Base-by-base conservation (phyloP, 1,140 invertebrate species). In the Anthonomus grandis region DNA sequence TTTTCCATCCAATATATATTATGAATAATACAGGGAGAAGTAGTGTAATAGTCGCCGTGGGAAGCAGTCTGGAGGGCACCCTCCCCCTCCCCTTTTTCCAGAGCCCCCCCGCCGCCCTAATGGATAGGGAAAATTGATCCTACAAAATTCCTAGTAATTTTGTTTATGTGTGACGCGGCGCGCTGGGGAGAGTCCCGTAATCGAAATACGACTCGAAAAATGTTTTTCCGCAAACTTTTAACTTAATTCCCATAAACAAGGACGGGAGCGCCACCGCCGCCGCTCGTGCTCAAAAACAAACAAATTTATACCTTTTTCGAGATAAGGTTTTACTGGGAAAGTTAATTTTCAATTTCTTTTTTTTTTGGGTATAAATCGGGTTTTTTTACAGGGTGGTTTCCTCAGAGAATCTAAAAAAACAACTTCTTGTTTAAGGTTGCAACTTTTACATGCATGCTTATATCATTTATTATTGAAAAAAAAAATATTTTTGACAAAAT, bases 61-160 rank as follows among this genome's bases (percentile, higher is more conserved):
- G 64, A 70, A 66, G 63, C 46, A 48, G 62, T 39, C 42, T 59
- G 45, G 15, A 46, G n/a, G n/a, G n/a, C n/a, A n/a, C n/a, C n/a
- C n/a, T n/a, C n/a, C n/a, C n/a, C n/a, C n/a, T n/a, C n/a, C n/a
- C n/a, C n/a, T n/a, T n/a, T n/a, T n/a, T n/a, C n/a, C n/a, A n/a
- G n/a, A n/a, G n/a, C n/a, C n/a, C n/a, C n/a, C n/a, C 42, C 61
- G 45, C 51, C 54, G 25, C 65, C 62, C 66, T 68, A 68, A 68
- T 68, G 66, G 66, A 66, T 68, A 60, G 68, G 68, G 68, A 60
- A 67, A 70, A 63, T 64, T 70, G 66, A 70, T 70, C 68, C 65
- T 67, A 67, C 64, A 66, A 68, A 70, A 70, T 70, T 70, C 66
- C 66, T 58, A 61, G 68, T 70, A 70, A 70, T 70, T 70, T 70